phyloP scores from a whole-genome alignment of 2,888 invertebrate genomes.

The Thalpophila matura region DNA sequence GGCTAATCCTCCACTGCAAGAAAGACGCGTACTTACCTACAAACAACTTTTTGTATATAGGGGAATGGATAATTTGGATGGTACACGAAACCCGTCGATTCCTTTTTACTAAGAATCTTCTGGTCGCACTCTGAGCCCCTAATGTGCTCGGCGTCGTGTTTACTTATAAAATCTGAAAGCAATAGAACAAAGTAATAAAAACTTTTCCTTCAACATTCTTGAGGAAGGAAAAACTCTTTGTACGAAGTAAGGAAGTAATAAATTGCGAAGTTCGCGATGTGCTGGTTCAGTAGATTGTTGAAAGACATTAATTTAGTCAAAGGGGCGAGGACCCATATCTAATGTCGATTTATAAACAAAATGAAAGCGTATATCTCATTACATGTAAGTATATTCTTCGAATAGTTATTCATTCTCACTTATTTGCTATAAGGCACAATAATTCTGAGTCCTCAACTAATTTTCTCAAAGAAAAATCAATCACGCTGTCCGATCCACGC shows the following conservation, averaged over 20 bases:
- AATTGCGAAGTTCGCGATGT: conserved; percentile 46
- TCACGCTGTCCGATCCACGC: no score
- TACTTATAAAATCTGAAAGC: conserved; percentile 95
- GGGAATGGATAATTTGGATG: conserved; percentile 99
- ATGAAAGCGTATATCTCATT: neutral
- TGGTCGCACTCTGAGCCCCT: conserved; percentile 99
- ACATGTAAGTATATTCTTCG: no score
- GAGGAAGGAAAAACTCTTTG: conserved; percentile 20
- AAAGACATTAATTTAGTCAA: conserved; percentile 31
- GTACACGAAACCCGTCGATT: conserved; percentile 97
- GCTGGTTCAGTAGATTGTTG: conserved; percentile 8
- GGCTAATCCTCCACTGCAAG: no score
- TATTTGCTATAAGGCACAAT: no score
- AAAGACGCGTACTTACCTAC: conserved; percentile 91
- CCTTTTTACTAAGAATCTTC: conserved; percentile 98
- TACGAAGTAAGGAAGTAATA: conserved; percentile 31
- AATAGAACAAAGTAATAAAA: conserved; percentile 38
- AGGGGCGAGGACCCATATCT: neutral
- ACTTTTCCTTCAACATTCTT: conserved; percentile 34
- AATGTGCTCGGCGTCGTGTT: conserved; percentile 98
- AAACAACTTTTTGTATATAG: conserved; percentile 98
- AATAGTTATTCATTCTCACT: no score
- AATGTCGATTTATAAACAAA: neutral
- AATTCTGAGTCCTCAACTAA: no score
- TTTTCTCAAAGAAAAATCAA: no score